Evolutionary conservation across 2,113 vertebrate species (phyloP).

Genomic region (Pelecanus crispus): DNA sequence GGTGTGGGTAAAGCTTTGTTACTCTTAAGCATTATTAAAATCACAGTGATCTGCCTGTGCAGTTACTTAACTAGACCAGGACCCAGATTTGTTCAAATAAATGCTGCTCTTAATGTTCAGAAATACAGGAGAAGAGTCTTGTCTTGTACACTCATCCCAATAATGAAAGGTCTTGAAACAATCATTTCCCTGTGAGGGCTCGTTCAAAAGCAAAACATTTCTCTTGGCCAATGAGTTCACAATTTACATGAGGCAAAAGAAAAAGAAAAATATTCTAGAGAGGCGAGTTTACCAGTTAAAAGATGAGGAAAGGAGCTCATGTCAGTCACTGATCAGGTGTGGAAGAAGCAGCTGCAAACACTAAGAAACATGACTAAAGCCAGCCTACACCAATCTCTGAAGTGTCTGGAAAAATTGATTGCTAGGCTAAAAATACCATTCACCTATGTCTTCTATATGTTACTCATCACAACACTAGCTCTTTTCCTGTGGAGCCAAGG

Average conservation of each 20-base stretch:
- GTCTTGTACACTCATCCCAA: background rate
- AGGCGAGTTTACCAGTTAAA: background rate
- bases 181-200: background rate
- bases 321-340: background rate
- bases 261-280: background rate
- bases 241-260: background rate
- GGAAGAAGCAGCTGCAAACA: background rate
- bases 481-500: background rate
- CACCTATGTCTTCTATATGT: background rate
- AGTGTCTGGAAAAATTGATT: background rate
- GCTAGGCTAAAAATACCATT: background rate
- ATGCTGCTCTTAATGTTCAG: background rate
- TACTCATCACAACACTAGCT: background rate
- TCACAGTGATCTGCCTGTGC: background rate
- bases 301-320: background rate
- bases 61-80: background rate
- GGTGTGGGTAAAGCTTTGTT: background rate
- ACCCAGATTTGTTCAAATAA: background rate
- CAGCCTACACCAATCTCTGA: background rate
- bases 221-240: background rate
- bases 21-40: background rate
- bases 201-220: background rate
- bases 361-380: background rate
- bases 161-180: background rate
- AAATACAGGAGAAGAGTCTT: background rate